Evolutionary conservation across 53 echinoderm and acorn worm genomes (phyloP), one percentile per base, ranked within the genome.

Genomic region (Pentamera pediparva): DNA sequence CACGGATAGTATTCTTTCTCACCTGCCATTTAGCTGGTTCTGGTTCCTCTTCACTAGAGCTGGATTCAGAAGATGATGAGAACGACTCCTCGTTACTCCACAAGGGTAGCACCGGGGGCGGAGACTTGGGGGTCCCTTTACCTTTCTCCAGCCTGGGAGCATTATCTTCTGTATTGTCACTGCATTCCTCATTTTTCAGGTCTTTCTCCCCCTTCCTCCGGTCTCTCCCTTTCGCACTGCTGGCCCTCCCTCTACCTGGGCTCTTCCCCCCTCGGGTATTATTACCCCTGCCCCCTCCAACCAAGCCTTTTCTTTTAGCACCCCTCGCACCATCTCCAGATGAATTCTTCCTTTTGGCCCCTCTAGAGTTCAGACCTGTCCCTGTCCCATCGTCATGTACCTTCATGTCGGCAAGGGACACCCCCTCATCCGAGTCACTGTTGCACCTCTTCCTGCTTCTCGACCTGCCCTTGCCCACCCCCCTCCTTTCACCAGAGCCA

Each of bases 101-200:
- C 17, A 22, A 22, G 4, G 35, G 0, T n/a, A 36, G 21, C 61
- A 60, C 18, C 35, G 48, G 20, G 19, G 26, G 25, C 17, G 70
- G 19, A 2, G 27, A 15, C 43, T 27, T 17, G 21, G 11, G 35
- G 32, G 4, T 9, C n/a, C 34, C 22, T 54, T 47, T 61, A 19
- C 61, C 33, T 13, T 51, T 72, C 73, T 72, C 54, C 27, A 29
- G 41, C 28, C 19, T 21, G 1, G 73, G 54, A 52, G 50, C 21
- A 32, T 81, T 78, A 59, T 89, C 89, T 59, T 83, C 88, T 53
- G 79, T 84, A 35, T 79, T 73, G 13, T 70, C 75, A 5, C 83
- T 19, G 3, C 25, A 0, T 54, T 67, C 67, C 9, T 67, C 27
- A 26, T 47, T 67, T 3, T 78, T 85, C 15, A 69, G 40, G 18